Evolutionary conservation across 35 echinoderm and acorn worm species (phyloP).

Genomic region (Eucidaris tribuloides): DNA sequence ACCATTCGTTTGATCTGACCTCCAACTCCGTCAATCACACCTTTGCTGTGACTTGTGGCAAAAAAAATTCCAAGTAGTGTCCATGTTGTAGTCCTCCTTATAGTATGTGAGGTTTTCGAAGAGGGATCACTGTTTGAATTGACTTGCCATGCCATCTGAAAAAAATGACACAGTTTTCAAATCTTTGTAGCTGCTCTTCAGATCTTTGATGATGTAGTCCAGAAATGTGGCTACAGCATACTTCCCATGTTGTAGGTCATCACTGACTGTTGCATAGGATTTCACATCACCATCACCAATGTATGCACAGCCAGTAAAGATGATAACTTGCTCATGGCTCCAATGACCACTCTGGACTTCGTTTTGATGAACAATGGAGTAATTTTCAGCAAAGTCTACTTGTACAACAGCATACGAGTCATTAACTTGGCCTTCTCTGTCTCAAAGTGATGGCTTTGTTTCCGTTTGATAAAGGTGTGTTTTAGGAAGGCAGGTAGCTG

Average conservation of each 20-base stretch:
- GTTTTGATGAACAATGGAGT: constrained; percentile 27
- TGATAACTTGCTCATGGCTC: constrained; percentile 32
- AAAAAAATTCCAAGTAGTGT: too few relatives aligned
- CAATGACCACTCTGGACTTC: constrained; percentile 60
- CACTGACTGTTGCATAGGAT: constrained; percentile 37
- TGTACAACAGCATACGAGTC: constrained; percentile 28
- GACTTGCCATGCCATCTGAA: constrained; percentile 30
- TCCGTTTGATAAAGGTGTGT: constrained; percentile 39
- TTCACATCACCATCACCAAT: constrained; percentile 2
- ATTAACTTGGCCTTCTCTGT: constrained; percentile 3
- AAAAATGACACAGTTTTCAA: constrained; percentile 28
- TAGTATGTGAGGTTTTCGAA: constrained; percentile 25
- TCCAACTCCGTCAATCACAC: neutral
- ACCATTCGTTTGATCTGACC: neutral
- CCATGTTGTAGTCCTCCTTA: constrained; percentile 2
- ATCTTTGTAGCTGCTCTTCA: neutral
- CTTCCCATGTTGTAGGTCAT: constrained; percentile 27
- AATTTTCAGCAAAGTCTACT: constrained; percentile 62
- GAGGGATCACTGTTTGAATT: constrained; percentile 31
- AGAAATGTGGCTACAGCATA: constrained; percentile 23
- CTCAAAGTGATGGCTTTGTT: constrained; percentile 43
- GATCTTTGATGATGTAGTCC: constrained; percentile 20
- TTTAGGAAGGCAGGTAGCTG: neutral
- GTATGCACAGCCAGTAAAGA: constrained; percentile 36
- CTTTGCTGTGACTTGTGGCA: neutral